Evolutionary conservation across 2,888 invertebrate genomes (phyloP).

Genomic region (Drosophila subquinaria): DNA sequence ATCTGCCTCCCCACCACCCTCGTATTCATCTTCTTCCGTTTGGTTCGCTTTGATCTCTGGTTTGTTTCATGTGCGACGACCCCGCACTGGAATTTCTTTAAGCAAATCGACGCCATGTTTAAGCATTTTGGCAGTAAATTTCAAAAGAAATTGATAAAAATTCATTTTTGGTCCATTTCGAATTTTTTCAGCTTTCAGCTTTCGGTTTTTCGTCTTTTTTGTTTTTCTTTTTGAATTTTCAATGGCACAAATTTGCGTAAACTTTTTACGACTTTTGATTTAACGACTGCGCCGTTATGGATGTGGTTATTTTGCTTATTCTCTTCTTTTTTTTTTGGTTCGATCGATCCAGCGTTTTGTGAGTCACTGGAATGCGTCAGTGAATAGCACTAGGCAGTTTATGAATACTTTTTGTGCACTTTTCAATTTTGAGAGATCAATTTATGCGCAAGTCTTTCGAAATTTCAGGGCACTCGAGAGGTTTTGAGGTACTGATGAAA

Average conservation of each 20-base stretch:
- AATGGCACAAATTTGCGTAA: constrained; percentile 70
- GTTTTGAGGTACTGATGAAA: too few relatives aligned
- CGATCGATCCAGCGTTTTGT: constrained; percentile 19
- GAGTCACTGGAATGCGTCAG: constrained; percentile 51
- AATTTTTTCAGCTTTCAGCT: constrained; percentile 7
- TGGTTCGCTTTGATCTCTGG: constrained; percentile 71
- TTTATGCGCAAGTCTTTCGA: neutral
- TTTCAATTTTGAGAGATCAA: constrained; percentile 10
- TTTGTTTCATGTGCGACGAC: constrained; percentile 67
- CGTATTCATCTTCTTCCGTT: neutral
- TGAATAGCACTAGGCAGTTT: constrained; percentile 31
- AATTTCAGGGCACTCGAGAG: neutral
- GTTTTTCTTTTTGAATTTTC: constrained; percentile 31
- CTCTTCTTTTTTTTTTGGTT: neutral
- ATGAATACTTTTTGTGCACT: constrained; percentile 43
- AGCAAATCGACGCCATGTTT: constrained; percentile 84
- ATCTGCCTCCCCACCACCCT: neutral
- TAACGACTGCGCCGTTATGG: constrained; percentile 62
- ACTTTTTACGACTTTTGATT: constrained; percentile 71
- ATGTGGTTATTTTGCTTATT: constrained; percentile 36
- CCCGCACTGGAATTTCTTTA: constrained; percentile 74
- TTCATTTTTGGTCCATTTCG: constrained; percentile 41
- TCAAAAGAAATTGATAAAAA: constrained; percentile 79
- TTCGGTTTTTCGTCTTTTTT: constrained; percentile 10
- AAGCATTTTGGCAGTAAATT: constrained; percentile 82